Evolutionary conservation across 1,140 invertebrate species (phyloP).

Genomic region (Drosophila pruinosa): DNA sequence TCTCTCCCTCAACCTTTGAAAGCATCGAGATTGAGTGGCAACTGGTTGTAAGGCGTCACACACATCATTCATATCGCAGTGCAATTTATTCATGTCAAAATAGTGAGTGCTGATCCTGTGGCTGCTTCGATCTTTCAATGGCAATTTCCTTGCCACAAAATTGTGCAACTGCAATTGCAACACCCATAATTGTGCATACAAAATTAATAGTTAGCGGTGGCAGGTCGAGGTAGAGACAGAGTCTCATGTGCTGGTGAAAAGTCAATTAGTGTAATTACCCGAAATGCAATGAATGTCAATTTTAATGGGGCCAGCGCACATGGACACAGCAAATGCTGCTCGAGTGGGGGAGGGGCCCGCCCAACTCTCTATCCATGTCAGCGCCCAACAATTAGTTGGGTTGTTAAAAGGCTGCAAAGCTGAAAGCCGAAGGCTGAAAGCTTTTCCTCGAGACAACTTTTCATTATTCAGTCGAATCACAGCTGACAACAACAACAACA

Average conservation of each 20-base stretch:
- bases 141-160: neutral
- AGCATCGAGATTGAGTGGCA: neutral
- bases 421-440: conserved; percentile 32
- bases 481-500: conserved; percentile 33
- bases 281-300: conserved; percentile 75
- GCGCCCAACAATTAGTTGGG: conserved; percentile 17
- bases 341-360: neutral
- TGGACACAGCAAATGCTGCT: too few relatives aligned
- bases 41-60: neutral
- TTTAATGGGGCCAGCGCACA: conserved; percentile 72
- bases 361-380: conserved; percentile 9
- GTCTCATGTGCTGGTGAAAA: conserved; percentile 69
- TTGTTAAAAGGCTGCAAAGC: conserved; percentile 5
- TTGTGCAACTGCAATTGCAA: conserved; percentile 18
- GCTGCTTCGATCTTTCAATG: neutral
- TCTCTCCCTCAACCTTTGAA: neutral
- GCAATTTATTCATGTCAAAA: neutral
- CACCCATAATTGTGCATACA: conserved; percentile 32
- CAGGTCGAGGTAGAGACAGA: neutral
- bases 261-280: conserved; percentile 77
- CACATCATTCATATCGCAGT: neutral
- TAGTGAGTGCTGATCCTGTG: neutral
- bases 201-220: conserved; percentile 38
- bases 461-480: conserved; percentile 60
- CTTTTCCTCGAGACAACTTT: conserved; percentile 41